phyloP scores from a whole-genome alignment of 2,888 invertebrate genomes.

The Chironomus riparius region DNA sequence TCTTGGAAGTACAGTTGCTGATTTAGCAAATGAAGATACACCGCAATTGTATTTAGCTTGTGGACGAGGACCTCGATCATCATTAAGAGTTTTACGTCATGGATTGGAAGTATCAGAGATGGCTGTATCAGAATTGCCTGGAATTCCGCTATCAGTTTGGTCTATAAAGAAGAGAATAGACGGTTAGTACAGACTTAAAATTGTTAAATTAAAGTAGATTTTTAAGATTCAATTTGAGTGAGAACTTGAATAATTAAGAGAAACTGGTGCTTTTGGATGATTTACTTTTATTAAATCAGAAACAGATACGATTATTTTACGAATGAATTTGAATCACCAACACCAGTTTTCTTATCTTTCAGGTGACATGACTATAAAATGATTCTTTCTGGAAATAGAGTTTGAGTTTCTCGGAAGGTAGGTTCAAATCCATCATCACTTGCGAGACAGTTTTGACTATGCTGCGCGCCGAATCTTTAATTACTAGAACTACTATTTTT shows the following conservation, averaged over 20 bases:
- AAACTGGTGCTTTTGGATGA: constrained; percentile 9
- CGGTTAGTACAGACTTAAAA: constrained; percentile 58
- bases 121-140: constrained; percentile 99
- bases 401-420: background rate
- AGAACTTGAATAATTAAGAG: constrained; percentile 21
- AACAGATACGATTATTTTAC: background rate
- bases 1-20: constrained; percentile 82
- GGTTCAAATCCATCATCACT: background rate
- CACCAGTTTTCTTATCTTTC: constrained; percentile 83
- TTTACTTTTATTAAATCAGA: background rate
- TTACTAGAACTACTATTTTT: too few species aligned
- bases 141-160: constrained; percentile 99
- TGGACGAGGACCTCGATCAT: constrained; percentile 90
- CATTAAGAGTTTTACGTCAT: constrained; percentile 85
- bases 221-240: constrained; percentile 24
- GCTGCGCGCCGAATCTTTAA: too few species aligned
- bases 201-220: constrained; percentile 28
- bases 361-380: constrained; percentile 39
- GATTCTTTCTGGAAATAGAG: constrained; percentile 37
- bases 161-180: constrained; percentile 93
- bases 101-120: constrained; percentile 98
- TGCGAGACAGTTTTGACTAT: background rate
- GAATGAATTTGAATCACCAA: constrained; percentile 38
- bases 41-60: constrained; percentile 96
- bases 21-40: constrained; percentile 96